Evolutionary conservation across 2,797 vertebrate genomes (phyloP), one percentile per base, ranked within the genome.

Genomic region (Pristis pectinata): DNA sequence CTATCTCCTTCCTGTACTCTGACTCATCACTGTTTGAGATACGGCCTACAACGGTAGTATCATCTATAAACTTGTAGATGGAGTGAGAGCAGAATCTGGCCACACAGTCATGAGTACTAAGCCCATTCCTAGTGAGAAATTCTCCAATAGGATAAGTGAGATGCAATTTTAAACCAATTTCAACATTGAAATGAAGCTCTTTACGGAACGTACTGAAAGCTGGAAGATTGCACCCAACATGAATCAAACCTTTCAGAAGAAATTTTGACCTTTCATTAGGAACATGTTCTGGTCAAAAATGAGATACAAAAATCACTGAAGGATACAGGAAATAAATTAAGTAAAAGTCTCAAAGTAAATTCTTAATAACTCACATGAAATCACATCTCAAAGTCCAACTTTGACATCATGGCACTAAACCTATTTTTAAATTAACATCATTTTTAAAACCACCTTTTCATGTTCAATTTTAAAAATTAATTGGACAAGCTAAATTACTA

Each of bases 401-500:
- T 79, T 41, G 15, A 37, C 5, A 27, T 72, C 70, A 72, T 19
- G 27, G 0, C 49, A 85, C 7, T 30, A 53, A 49, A 56, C 34
- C 49, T 6, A 10, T 53, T 85, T 85, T 56, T 85, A 53, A 27
- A 85, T 85, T 85, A 4, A 6, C 49, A 85, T 19, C 24, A 1
- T 11, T 49, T 44, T 44, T 82, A 82, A 27, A 44, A 44, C 82
- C 37, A 82, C 85, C 9, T 85, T 85, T 85, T 56, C 82, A 56
- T 85, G 44, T 85, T 85, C 82, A 49, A 82, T 27, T 82, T 44
- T 27, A 53, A 30, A 85, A 85, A 85, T 85, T 30, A 85, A 85
- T 85, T 53, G 44, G 27, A 53, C 27, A 53, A 56, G 2, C 27
- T 53, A 56, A 53, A 56, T 85, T 56, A 85, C 19, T 10, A 13